These are phyloP conservation scores for Microlaimidae sp. DNA, from an alignment of 2,888 invertebrate species.

Conservation along the genomic window DNA sequence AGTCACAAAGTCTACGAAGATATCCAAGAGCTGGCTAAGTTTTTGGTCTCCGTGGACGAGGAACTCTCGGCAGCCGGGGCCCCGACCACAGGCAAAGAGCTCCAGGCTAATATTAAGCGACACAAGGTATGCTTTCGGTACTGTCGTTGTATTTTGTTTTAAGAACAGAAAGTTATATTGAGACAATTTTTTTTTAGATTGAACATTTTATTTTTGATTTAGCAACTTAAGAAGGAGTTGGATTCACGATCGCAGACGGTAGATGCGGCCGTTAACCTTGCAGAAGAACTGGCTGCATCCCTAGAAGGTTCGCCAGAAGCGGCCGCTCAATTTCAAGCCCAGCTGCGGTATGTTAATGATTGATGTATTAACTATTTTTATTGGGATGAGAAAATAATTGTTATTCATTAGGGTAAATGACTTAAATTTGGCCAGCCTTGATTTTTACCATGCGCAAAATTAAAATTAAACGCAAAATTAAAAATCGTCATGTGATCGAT, in stretches of 20 bases:
- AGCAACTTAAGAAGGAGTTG: conserved; percentile 8
- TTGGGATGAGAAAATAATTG: no score
- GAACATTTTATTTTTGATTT: no score
- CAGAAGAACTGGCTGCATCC: conserved; percentile 10
- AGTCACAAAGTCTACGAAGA: conserved; percentile 7
- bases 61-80: conserved; percentile 3
- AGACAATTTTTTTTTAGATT: no score
- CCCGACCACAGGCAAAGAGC: conserved; percentile 13
- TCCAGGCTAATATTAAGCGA: conserved; percentile 12
- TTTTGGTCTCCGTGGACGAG: conserved; percentile 6
- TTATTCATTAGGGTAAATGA: no score
- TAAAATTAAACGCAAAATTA: no score
- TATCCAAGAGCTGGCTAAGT: conserved; percentile 10
- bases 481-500: no score
- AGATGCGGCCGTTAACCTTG: conserved; percentile 7
- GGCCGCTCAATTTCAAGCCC: conserved; percentile 4
- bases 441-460: no score
- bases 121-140: conserved; percentile 9
- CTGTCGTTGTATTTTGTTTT: no score
- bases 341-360: no score
- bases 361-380: no score
- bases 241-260: conserved; percentile 6
- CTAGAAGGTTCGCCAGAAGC: conserved; percentile 8
- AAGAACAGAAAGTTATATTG: no score
- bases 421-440: no score